Conservation (phyloP, 1,140 invertebrate species). For the Ostrea denselamellosa region DNA sequence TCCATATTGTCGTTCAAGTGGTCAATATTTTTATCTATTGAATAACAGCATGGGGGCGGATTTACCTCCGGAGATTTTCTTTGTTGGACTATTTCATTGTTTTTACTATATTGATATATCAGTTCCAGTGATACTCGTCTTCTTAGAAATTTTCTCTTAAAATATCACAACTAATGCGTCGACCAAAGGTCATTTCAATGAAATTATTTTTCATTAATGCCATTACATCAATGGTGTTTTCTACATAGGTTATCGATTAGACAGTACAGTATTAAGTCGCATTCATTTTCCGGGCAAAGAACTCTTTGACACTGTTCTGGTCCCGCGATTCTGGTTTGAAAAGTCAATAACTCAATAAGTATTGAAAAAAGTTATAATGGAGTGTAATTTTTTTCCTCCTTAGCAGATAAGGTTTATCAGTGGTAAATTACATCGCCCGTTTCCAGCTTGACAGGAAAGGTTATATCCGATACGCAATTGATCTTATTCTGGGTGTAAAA, state of each 20-base stretch:
- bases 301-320: constrained; percentile 22
- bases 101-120: not conserved
- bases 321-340: not conserved
- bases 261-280: constrained; percentile 13
- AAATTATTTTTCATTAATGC: constrained; percentile 48
- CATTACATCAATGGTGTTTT: constrained; percentile 31
- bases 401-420: constrained; percentile 31
- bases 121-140: not conserved
- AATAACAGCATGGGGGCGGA: not conserved
- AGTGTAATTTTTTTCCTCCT: not conserved
- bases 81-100: not conserved
- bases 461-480: constrained; percentile 4
- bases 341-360: constrained; percentile 28
- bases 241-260: not conserved
- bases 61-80: constrained; percentile 5
- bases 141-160: not conserved
- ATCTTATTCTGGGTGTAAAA: constrained; percentile 37
- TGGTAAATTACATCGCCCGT: constrained; percentile 15
- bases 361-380: constrained; percentile 28
- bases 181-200: constrained; percentile 41
- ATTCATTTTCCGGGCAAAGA: not conserved
- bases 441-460: constrained; percentile 6
- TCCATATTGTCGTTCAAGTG: not conserved
- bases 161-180: constrained; percentile 24
- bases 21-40: not conserved